Percentiles rank a stretch among this genome's conserved stretches.
Evolutionary conservation across 2,113 vertebrate species (phyloP).

Genomic region (Eulemur macaco): DNA sequence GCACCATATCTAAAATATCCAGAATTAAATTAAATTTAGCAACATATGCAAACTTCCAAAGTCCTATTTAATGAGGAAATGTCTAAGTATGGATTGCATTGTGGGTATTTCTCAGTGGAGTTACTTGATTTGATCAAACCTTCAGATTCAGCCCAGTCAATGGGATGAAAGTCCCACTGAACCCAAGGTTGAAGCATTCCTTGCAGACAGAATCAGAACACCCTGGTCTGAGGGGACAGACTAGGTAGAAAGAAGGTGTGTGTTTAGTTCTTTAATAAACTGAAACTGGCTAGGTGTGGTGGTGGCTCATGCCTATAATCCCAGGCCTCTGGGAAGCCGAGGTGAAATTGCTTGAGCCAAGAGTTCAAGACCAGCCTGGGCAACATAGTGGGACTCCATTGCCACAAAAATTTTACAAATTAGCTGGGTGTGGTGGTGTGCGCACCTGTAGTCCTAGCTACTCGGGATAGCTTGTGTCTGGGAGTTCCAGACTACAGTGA

Average conservation of each 20-base stretch:
- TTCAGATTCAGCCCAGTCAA: not conserved
- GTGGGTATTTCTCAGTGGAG: constrained; percentile 10
- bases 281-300: not conserved
- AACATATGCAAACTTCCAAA: not conserved
- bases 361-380: too few relatives aligned
- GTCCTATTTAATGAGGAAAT: not conserved
- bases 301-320: too few relatives aligned
- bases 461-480: too few relatives aligned
- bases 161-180: not conserved
- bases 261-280: constrained; percentile 19
- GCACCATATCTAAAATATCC: constrained; percentile 2
- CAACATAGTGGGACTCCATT: too few relatives aligned
- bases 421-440: too few relatives aligned
- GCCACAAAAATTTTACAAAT: too few relatives aligned
- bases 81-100: constrained; percentile 21
- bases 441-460: too few relatives aligned
- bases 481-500: too few relatives aligned
- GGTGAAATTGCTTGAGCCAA: too few relatives aligned
- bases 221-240: not conserved
- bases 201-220: not conserved
- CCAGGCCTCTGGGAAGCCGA: too few relatives aligned
- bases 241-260: not conserved
- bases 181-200: not conserved
- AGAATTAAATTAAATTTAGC: constrained; percentile 39
- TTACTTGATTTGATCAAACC: constrained; percentile 1